Percentiles rank a stretch among this genome's conserved stretches.
Conservation (phyloP, 2,888 invertebrate genomes). For the Xanthorhoe designata region DNA sequence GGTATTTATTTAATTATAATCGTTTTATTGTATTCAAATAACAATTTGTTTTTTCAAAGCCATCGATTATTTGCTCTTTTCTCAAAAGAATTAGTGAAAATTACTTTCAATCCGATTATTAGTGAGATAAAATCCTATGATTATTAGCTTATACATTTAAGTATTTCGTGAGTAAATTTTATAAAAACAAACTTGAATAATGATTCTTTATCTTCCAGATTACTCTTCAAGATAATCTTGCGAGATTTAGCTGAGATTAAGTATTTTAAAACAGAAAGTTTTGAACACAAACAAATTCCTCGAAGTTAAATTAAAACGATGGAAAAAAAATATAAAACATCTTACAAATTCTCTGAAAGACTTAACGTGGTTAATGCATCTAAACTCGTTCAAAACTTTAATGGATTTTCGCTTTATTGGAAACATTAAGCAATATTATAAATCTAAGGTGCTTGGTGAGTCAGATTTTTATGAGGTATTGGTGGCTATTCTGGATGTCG, state of each 20-base stretch:
- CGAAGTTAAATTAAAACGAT: not conserved
- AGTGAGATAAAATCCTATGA: no score
- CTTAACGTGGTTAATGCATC: constrained; percentile 6
- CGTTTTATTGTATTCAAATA: no score
- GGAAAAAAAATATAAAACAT: constrained; percentile 1
- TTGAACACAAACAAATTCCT: not conserved
- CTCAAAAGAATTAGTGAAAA: no score
- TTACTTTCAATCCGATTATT: no score
- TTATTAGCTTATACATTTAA: no score
- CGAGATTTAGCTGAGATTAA: not conserved
- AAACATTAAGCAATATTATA: constrained; percentile 2
- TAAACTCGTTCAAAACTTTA: constrained; percentile 12
- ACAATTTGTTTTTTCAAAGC: no score
- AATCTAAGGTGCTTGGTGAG: not conserved
- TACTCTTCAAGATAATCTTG: no score
- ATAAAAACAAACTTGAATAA: no score
- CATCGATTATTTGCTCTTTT: no score
- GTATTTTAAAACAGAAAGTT: not conserved
- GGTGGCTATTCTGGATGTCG: no score
- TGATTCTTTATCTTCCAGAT: no score
- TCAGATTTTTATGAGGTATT: not conserved
- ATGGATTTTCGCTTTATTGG: constrained; percentile 5
- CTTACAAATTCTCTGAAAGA: constrained; percentile 11
- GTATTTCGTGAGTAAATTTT: no score
- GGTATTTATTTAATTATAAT: not conserved